Base-by-base conservation (phyloP, 2,113 vertebrate genomes). In the Perccottus glenii region DNA sequence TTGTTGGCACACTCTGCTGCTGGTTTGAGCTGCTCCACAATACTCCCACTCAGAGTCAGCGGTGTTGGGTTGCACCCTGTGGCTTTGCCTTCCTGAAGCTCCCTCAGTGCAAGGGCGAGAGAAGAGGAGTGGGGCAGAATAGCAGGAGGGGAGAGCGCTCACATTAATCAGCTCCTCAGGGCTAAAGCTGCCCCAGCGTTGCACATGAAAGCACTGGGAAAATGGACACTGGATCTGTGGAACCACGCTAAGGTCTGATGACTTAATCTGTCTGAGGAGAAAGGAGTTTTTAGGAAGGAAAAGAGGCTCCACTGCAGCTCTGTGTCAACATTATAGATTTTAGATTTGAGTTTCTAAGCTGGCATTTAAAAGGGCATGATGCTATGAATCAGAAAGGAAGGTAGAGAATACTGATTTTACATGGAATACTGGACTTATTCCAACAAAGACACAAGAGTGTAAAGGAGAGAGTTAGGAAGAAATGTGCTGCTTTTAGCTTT, bases 131-230 rank as follows among this genome's bases (percentile, higher is more conserved):
- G 32, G 64, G 53, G 36, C 12, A 19, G 52, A 62, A 50, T 46
- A 16, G 67, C 0, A 62, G 44, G 10, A 59, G 14, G 52, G 75
- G 73, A 62, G 16, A 49, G 63, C 5, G 14, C 10, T 15, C 64
- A 69, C 71, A 83, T 70, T 76, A 81, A 83, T 88, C 74, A 73
- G 78, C 58, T 82, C 77, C 70, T 49, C 32, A 58, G 61, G 73
- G 50, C 67, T 14, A 53, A 32, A 75, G 71, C 61, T 45, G 49
- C 36, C 46, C 75, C 60, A 62, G 46, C 68, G 87, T 81, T 81
- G 79, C 77, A 80, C 75, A 80, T 84, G 81, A 87, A 85, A 83
- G 83, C 61, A 46, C 60, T 40, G 68, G 66, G 70, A 71, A 75
- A 79, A 70, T 73, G 77, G 77, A 87, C 70, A 59, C 64, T 52